Evolutionary conservation across 2,888 invertebrate species (phyloP).

Genomic region (Choristoneura rosaceana): DNA sequence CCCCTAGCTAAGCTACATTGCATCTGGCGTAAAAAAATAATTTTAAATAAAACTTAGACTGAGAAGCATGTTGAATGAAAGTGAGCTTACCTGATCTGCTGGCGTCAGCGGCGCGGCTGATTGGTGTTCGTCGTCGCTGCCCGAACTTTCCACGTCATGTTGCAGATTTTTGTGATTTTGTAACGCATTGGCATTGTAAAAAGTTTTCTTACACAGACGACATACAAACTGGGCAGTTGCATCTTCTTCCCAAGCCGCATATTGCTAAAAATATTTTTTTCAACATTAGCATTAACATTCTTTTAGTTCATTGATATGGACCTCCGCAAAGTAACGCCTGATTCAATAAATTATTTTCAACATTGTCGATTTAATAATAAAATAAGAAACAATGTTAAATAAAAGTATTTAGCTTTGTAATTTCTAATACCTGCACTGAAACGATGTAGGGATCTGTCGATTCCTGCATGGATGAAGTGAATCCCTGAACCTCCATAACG

Average conservation of each 20-base stretch:
- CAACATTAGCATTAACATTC: no score
- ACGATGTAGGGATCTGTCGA: constrained; percentile 15
- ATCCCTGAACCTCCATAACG: constrained; percentile 11
- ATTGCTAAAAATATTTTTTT: constrained; percentile 42
- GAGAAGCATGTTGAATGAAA: no score
- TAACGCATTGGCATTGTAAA: constrained; percentile 72
- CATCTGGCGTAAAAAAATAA: no score
- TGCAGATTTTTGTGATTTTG: constrained; percentile 75
- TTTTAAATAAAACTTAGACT: no score
- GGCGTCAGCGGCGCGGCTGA: constrained; percentile 14
- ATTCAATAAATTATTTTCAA: no score
- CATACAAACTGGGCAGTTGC: constrained; percentile 62
- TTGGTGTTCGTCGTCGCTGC: constrained; percentile 56
- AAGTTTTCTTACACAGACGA: constrained; percentile 71
- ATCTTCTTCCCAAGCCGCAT: constrained; percentile 55
- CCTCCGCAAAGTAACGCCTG: neutral
- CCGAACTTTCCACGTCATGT: constrained; percentile 62
- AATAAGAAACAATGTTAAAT: no score
- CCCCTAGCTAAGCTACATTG: no score
- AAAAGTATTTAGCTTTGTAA: neutral
- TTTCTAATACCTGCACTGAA: constrained; percentile 26
- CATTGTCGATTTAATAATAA: no score
- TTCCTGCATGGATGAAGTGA: constrained; percentile 19
- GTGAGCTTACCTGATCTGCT: constrained; percentile 12
- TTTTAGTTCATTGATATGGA: neutral